These are phyloP conservation scores for honey bee (Apis mellifera) DNA, from an alignment of 1,140 invertebrate species.

Conservation along the genomic window Amel_HAv3.1 CM009933.2:9016501-9017000, in stretches of 20 bases:
- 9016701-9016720: background rate
- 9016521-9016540: too few relatives aligned
- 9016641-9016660: background rate
- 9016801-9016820: background rate
- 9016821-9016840: conserved; percentile 14
- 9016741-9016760: too few relatives aligned
- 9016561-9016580: too few relatives aligned
- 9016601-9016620: too few relatives aligned
- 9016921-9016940: background rate
- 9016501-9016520: too few relatives aligned
- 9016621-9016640: background rate
- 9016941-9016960: background rate
- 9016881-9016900: conserved; percentile 17
- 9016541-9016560: too few relatives aligned
- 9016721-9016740: background rate
- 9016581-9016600: too few relatives aligned
- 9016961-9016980: background rate
- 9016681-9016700: background rate
- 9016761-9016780: background rate
- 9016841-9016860: background rate
- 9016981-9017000: background rate
- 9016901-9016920: background rate
- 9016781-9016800: conserved; percentile 14
- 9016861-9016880: conserved; percentile 10
- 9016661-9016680: too few relatives aligned